These are phyloP conservation scores for Erebia aethiops DNA, from an alignment of 2,888 invertebrate genomes.

Conservation along the genomic window DNA sequence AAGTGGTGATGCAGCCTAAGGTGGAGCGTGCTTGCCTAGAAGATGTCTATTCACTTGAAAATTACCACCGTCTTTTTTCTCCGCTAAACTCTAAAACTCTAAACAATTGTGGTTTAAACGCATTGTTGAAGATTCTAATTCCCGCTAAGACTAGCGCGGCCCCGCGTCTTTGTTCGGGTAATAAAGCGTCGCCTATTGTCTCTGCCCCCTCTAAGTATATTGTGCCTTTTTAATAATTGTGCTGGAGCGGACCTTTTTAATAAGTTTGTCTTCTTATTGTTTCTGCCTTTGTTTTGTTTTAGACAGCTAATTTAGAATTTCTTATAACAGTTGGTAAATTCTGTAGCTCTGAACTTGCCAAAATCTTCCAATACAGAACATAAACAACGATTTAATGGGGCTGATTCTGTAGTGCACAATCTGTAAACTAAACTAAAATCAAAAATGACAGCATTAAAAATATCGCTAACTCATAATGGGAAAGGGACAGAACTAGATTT, in stretches of 20 bases:
- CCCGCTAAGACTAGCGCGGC: conserved; percentile 39
- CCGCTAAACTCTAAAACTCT: conserved; percentile 12
- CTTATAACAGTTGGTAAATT: background rate
- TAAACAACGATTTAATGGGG: too few relatives aligned
- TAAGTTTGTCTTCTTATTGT: conserved; percentile 40
- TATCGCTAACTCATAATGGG: too few relatives aligned
- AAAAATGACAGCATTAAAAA: too few relatives aligned
- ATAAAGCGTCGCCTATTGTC: conserved; percentile 41
- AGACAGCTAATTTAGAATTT: background rate
- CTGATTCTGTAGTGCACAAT: too few relatives aligned
- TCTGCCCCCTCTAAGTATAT: conserved; percentile 38
- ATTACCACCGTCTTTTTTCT: conserved; percentile 1
- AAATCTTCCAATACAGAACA: too few relatives aligned
- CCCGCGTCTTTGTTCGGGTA: conserved; percentile 40
- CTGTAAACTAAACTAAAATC: too few relatives aligned
- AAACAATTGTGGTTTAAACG: conserved; percentile 35
- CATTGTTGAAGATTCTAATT: conserved; percentile 38
- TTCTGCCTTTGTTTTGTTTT: conserved; percentile 19
- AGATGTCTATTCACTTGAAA: background rate
- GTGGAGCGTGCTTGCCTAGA: too few relatives aligned
- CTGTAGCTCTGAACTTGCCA: too few relatives aligned
- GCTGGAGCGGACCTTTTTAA: conserved; percentile 38
- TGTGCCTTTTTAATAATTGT: conserved; percentile 35
- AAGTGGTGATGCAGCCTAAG: too few relatives aligned
- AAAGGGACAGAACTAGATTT: too few relatives aligned